Evolutionary conservation across 2,888 invertebrate species (phyloP), one percentile per base, ranked within the genome.

Genomic region (Drosophila prostipennis): DNA sequence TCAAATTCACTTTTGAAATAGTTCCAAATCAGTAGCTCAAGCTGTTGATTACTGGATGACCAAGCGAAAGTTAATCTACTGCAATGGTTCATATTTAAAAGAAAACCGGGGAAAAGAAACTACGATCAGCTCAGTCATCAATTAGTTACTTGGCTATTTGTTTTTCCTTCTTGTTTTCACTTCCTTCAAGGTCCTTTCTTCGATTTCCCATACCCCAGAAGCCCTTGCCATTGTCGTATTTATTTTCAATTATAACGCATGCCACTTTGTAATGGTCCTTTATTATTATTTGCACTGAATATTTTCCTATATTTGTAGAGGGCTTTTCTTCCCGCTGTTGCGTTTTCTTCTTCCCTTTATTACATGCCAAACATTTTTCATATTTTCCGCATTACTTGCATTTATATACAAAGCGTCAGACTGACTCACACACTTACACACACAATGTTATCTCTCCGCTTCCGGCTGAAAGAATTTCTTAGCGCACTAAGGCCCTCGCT

Each of bases 381-480:
- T 79, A 81, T 83, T 77, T 85, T 88, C 79, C 84, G 81, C 86
- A 88, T 87, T 87, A 80, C 80, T 84, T 82, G 86, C 77, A 80
- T 78, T 77, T 84, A 83, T 87, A 83, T 86, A 82, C 81, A 87
- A 81, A 84, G 77, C 76, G 60, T 78, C 73, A 65, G 60, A 72
- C 74, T 53, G 61, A 56, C 51, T 23, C 40, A 61, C 59, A 48
- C 65, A 55, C 48, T 40, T 40, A 78, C 76, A 69, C 53, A 68
- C 54, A 69, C 65, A 77, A 75, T 87, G 88, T 90, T 90, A 82
- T 89, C 89, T 88, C 64, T 79, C 69, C 75, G 87, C 89, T 89
- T 89, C 89, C 89, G 89, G 89, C 87, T 89, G 89, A 89, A 85
- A 85, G 87, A 86, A 78, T 89, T 89, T 88, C 84, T 80, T 78